Percentiles rank a stretch among this genome's conserved stretches.
These are phyloP conservation scores for Eristalis tenax DNA, from an alignment of 2,888 invertebrate species.

Conservation along the genomic window DNA sequence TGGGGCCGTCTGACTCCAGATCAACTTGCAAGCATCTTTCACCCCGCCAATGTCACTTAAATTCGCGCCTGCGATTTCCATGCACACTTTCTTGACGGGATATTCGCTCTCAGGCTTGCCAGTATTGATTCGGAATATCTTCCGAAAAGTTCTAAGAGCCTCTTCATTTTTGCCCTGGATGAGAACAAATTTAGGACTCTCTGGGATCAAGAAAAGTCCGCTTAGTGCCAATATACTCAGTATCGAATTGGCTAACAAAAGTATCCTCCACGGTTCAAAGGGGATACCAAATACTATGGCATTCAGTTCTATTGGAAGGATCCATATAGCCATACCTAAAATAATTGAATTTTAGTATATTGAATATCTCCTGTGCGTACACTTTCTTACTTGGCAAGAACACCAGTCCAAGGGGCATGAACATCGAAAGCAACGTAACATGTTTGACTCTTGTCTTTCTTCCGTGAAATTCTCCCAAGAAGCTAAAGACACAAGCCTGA, in stretches of 20 bases:
- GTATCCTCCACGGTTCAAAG: conserved; percentile 89
- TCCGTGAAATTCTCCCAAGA: conserved; percentile 84
- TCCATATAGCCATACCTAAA: conserved; percentile 86
- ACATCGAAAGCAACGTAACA: conserved; percentile 83
- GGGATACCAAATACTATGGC: conserved; percentile 82
- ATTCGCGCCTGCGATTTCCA: conserved; percentile 75
- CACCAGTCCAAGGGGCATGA: conserved; percentile 83
- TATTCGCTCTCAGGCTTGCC: conserved; percentile 80
- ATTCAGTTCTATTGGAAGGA: conserved; percentile 84
- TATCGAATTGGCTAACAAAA: conserved; percentile 85
- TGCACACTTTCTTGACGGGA: conserved; percentile 81
- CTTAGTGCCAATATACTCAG: conserved; percentile 85
- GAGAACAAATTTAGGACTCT: conserved; percentile 90
- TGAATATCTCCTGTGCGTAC: neutral
- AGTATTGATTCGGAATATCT: conserved; percentile 84
- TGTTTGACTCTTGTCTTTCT: conserved; percentile 82
- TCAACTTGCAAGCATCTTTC: conserved; percentile 76
- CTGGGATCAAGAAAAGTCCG: conserved; percentile 85
- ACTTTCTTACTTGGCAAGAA: conserved; percentile 82
- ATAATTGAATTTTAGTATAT: conserved; percentile 23
- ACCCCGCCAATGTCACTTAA: conserved; percentile 75
- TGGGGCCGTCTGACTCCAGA: conserved; percentile 79
- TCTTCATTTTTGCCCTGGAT: conserved; percentile 84
- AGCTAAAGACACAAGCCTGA: conserved; percentile 84
- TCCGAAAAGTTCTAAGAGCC: conserved; percentile 84